These are phyloP conservation scores for Tetramorium alpestre DNA, from an alignment of 1,140 invertebrate genomes.

Conservation along the genomic window DNA sequence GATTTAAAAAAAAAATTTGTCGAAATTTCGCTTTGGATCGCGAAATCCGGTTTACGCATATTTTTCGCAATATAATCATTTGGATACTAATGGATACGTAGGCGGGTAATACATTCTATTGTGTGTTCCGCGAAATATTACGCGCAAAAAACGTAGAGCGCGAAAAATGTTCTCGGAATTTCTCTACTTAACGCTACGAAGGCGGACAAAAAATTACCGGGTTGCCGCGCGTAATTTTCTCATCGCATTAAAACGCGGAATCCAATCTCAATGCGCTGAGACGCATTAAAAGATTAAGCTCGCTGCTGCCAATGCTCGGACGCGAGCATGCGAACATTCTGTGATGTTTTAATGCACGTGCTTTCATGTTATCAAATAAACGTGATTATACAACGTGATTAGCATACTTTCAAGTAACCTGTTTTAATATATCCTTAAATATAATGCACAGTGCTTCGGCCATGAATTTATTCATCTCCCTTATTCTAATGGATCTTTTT, in stretches of 20 bases:
- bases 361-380: conserved; percentile 58
- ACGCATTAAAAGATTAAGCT: conserved; percentile 61
- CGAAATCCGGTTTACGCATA: conserved; percentile 26
- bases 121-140: conserved; percentile 25
- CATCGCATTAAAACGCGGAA: conserved; percentile 60
- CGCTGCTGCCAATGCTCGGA: conserved; percentile 49
- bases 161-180: conserved; percentile 47
- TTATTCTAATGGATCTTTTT: conserved; percentile 31
- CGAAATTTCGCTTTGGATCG: conserved; percentile 38
- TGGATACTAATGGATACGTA: conserved; percentile 46
- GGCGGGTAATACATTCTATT: conserved; percentile 29
- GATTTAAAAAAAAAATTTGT: conserved; percentile 23
- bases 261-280: conserved; percentile 61
- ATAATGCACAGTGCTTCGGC: conserved; percentile 14
- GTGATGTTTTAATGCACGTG: conserved; percentile 57
- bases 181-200: conserved; percentile 49
- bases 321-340: conserved; percentile 48
- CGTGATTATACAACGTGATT: conserved; percentile 58
- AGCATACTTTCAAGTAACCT: conserved; percentile 54
- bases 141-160: background rate
- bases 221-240: conserved; percentile 57
- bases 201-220: conserved; percentile 41
- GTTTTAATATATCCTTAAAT: conserved; percentile 58
- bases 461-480: conserved; percentile 41
- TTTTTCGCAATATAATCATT: conserved; percentile 51